These are phyloP conservation scores for Chaenodraco wilsoni DNA, from an alignment of 2,797 vertebrate genomes.

Conservation along the genomic window DNA sequence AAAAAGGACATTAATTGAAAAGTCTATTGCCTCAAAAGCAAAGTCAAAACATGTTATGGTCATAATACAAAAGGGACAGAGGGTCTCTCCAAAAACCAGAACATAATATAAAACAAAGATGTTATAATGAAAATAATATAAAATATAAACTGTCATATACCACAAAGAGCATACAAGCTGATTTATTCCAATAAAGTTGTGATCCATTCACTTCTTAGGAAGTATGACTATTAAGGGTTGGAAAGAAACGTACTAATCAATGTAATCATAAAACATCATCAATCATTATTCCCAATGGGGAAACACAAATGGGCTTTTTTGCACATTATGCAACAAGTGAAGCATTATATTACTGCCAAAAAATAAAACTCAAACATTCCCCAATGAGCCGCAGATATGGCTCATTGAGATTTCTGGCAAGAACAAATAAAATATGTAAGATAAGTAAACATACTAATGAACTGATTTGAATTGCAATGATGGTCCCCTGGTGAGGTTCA, in stretches of 20 bases:
- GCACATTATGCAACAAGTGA: not conserved
- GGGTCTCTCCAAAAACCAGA: not conserved
- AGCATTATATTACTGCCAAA: not conserved
- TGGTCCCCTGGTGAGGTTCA: not conserved
- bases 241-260: not conserved
- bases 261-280: not conserved
- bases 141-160: not conserved
- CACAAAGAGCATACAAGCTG: not conserved
- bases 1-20: not conserved
- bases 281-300: not conserved
- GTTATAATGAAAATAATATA: not conserved
- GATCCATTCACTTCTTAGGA: not conserved
- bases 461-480: not conserved
- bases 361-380: not conserved
- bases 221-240: not conserved
- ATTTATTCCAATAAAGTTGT: not conserved
- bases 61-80: not conserved
- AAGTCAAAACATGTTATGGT: not conserved
- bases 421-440: not conserved
- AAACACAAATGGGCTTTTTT: not conserved
- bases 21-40: not conserved
- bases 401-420: conserved; percentile 4
- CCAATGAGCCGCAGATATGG: not conserved
- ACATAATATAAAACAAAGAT: not conserved
- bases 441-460: not conserved